These are phyloP conservation scores for Temnothorax ravouxi DNA, from an alignment of 2,888 invertebrate genomes.

Conservation along the genomic window DNA sequence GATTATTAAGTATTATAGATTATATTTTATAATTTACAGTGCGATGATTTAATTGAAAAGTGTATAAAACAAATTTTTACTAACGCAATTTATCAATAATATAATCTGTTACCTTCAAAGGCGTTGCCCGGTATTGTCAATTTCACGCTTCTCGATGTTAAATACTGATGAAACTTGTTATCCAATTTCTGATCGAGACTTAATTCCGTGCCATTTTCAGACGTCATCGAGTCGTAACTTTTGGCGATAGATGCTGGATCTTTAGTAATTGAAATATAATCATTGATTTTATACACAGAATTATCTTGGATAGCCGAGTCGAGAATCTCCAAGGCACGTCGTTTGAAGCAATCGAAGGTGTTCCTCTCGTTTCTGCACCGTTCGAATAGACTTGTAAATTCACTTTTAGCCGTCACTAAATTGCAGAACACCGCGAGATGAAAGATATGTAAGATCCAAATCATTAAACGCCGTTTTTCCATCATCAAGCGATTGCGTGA, in stretches of 20 bases:
- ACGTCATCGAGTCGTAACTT: conserved; percentile 56
- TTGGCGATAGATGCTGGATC: conserved; percentile 73
- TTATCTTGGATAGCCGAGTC: conserved; percentile 83
- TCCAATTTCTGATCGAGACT: conserved; percentile 83
- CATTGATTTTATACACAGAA: conserved; percentile 83
- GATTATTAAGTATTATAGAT: background rate
- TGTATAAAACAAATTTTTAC: background rate
- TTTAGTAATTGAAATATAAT: conserved; percentile 82
- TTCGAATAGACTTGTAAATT: conserved; percentile 82
- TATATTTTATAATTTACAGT: background rate
- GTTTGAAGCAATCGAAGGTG: conserved; percentile 84
- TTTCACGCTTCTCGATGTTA: conserved; percentile 83
- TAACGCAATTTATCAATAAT: background rate
- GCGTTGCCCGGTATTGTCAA: conserved; percentile 84
- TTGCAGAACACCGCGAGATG: conserved; percentile 66
- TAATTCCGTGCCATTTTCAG: conserved; percentile 75
- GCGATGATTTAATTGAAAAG: background rate
- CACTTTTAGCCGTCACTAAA: conserved; percentile 69
- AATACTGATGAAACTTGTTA: conserved; percentile 83
- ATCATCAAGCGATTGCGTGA: background rate
- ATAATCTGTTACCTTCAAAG: conserved; percentile 80
- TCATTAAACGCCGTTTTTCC: conserved; percentile 9
- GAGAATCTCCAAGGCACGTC: conserved; percentile 82
- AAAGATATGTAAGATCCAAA: conserved; percentile 54
- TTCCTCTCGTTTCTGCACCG: conserved; percentile 83